phyloP scores from a whole-genome alignment of 2,888 invertebrate genomes.

The Danaus chrysippus region DNA sequence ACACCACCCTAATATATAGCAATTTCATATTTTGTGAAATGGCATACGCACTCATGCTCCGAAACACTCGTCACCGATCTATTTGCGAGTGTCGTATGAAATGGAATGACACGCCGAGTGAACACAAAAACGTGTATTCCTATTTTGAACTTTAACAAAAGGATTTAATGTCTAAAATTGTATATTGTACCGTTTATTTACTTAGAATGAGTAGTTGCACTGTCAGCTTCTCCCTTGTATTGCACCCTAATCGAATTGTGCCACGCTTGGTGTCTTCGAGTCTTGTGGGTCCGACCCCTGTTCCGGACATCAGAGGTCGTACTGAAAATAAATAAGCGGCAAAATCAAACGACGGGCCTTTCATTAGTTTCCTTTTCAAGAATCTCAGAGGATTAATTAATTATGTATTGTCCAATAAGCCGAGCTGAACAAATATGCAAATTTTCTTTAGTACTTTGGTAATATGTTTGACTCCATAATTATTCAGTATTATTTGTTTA shows the following conservation, averaged over 20 bases:
- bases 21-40: slow-evolving; percentile 75
- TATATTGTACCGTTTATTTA: slow-evolving; percentile 34
- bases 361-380: slow-evolving; percentile 69
- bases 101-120: slow-evolving; percentile 68
- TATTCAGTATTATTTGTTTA: too few relatives aligned
- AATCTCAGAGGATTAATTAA: slow-evolving; percentile 65
- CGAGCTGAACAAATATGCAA: slow-evolving; percentile 17
- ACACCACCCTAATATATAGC: slow-evolving; percentile 63
- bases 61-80: slow-evolving; percentile 71
- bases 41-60: slow-evolving; percentile 51
- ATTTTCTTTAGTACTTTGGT: background rate
- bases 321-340: slow-evolving; percentile 73
- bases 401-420: slow-evolving; percentile 55
- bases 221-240: slow-evolving; percentile 68
- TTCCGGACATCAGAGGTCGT: slow-evolving; percentile 67
- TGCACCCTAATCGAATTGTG: slow-evolving; percentile 78
- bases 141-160: slow-evolving; percentile 28
- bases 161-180: slow-evolving; percentile 24
- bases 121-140: slow-evolving; percentile 28
- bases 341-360: slow-evolving; percentile 63
- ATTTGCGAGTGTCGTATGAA: slow-evolving; percentile 74
- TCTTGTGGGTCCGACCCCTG: slow-evolving; percentile 69
- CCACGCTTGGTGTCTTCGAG: slow-evolving; percentile 69
- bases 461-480: too few relatives aligned
- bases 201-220: slow-evolving; percentile 52